Base-by-base conservation (phyloP, 1,140 invertebrate genomes). In the Drosophila tropicalis region DNA sequence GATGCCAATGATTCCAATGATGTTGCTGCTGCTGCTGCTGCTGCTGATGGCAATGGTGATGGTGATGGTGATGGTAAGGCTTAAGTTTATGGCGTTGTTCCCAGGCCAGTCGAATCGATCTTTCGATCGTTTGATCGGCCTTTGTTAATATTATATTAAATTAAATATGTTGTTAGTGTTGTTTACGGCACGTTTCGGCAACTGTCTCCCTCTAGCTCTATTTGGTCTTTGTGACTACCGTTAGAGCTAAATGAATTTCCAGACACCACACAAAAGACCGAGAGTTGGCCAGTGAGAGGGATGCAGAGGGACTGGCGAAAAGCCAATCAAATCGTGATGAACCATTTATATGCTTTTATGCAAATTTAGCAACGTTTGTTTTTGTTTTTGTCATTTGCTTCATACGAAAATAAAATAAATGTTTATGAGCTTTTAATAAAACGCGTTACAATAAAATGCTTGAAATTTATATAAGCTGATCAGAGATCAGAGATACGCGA, bases 101-200 rank as follows among this genome's bases (percentile, higher is more conserved):
- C 86, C 84, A 87, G 80, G 80, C 75, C 68, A 70, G 75, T 77
- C 67, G 75, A 70, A 65, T 44, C 41, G 62, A 63, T 51, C 32
- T 22, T 39, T 63, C 9, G 12, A 39, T 19, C 29, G 60, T 65
- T 32, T 58, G 56, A 58, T 58, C 56, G 56, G 75, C 84, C 77
- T 87, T 87, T 89, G 84, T 89, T 89, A 89, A 89, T 89, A 84
- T 84, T 89, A 89, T 89, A 89, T 89, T 89, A 89, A 89, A 89
- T 89, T 89, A 84, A 89, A 89, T 84, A 78, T 89, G 81, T 84
- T 74, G 81, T 81, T 81, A 81, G 56, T 80, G 81, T 63, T 84
- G 73, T 81, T 83, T 83, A 83, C 80, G 71, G 75, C 79, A 64
- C 69, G 69, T 60, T 81, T 80, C 63, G 60, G 71, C 64, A 44